Evolutionary conservation across 35 echinoderm and acorn worm species (phyloP), one percentile per base, ranked within the genome.

Genomic region (Stichopus chloronotus): DNA sequence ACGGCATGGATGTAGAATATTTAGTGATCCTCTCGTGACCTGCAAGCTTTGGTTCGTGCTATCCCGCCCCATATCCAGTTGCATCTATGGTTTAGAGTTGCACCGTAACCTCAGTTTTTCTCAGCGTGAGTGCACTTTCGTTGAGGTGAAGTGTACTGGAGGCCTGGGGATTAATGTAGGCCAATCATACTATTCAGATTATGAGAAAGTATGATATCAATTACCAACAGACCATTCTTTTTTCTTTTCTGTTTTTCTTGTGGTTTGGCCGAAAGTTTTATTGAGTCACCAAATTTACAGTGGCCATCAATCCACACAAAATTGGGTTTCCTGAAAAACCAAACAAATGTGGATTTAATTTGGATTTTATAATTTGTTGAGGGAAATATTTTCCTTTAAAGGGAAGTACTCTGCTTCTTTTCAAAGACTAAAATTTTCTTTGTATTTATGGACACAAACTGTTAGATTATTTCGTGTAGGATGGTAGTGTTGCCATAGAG

Each of bases 61-160:
- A 89, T 89, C 60, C 9, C 21, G 52, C 30, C 43, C 30, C 14
- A 61, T 89, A 89, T 89, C 25, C 59, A 61, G 87, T 89, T 89
- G 43, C 61, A 19, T 30, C 58, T 58, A 23, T 8, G 87, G 87
- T 89, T 16, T 89, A 58, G 9, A 16, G 59, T 89, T 89, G 14
- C 87, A n/a, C 25, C 9, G 87, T 54, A 52, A 89, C 60, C 23
- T 61, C 71, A 24, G 24, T 6, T 22, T 53, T 43, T 30, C 87
- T 59, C 87, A 89, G 87, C 87, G 71, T 58, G 87, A 43, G 23
- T 89, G 87, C 52, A 69, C 87, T 52, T 88, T 69, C 25, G 5
- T 54, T 81, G 78, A 21, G 78, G 22, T 81, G 57, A 88, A 88
- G 86, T 21, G 23, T 88, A 88, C 57, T n/a, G 58, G 54, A 24